Evolutionary conservation across 2,888 invertebrate species (phyloP).

Genomic region (Omphaloscelis lunosa): DNA sequence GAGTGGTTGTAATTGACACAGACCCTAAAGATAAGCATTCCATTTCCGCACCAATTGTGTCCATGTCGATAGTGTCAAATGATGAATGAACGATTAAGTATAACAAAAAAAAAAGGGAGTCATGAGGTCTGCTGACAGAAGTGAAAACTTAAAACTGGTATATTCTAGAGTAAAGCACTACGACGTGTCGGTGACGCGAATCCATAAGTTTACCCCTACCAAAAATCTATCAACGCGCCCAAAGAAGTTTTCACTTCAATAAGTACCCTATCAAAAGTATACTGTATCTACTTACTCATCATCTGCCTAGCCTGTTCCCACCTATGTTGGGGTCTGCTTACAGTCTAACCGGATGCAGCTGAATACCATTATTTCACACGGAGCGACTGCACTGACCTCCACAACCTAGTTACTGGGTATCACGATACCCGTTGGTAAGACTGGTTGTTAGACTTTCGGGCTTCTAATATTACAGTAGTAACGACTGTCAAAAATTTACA

Average conservation of each 20-base stretch:
- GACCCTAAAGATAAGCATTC: neutral
- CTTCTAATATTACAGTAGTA: neutral
- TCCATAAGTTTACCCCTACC: too few species aligned
- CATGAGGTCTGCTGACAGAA: too few species aligned
- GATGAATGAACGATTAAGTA: neutral
- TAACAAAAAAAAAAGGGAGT: too few species aligned
- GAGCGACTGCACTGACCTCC: neutral
- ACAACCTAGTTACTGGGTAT: neutral
- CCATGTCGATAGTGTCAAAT: neutral
- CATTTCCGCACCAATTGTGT: neutral
- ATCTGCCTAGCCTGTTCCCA: neutral
- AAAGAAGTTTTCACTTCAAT: too few species aligned
- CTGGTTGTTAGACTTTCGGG: neutral
- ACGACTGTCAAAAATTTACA: neutral
- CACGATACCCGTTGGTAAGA: neutral
- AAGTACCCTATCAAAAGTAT: neutral
- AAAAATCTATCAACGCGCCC: too few species aligned
- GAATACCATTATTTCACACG: neutral
- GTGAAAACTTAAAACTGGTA: too few species aligned
- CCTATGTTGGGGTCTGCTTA: neutral
- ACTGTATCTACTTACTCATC: neutral
- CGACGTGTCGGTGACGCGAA: too few species aligned
- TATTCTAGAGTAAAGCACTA: too few species aligned
- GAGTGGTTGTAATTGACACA: too few species aligned
- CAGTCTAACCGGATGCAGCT: neutral